These are phyloP conservation scores for Calyptommatus sinebrachiatus DNA, from an alignment of 2,113 vertebrate species.

Conservation along the genomic window DNA sequence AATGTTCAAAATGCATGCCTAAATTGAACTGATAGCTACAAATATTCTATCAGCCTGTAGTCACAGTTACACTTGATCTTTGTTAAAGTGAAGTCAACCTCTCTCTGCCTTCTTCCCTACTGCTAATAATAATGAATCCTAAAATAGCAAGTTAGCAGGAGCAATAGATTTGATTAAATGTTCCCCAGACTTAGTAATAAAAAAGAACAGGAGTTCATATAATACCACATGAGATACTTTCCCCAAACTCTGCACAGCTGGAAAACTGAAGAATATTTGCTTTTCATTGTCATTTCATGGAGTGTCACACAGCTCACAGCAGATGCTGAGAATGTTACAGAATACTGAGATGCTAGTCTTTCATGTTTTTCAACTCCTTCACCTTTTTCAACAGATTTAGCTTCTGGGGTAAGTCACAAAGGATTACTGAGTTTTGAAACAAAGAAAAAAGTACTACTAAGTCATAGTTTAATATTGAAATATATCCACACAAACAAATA, in stretches of 20 bases:
- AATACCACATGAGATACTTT: conserved; percentile 26
- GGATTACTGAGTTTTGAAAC: conserved; percentile 25
- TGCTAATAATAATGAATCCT: conserved; percentile 25
- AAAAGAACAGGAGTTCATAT: conserved; percentile 29
- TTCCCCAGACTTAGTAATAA: conserved; percentile 40
- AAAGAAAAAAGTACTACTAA: conserved; percentile 15
- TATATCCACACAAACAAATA: background rate
- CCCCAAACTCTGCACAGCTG: conserved; percentile 7
- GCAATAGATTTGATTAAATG: conserved; percentile 45
- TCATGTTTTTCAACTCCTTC: conserved; percentile 36
- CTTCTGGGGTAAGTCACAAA: conserved; percentile 21
- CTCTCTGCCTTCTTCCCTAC: conserved; percentile 38
- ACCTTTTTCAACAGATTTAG: conserved; percentile 15
- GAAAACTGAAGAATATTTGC: conserved; percentile 37
- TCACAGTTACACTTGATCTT: background rate
- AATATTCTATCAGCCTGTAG: background rate
- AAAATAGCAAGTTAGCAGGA: conserved; percentile 35
- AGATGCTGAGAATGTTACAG: conserved; percentile 27
- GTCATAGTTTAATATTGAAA: conserved; percentile 35
- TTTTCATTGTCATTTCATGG: conserved; percentile 43
- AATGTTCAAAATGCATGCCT: background rate
- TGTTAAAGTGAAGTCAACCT: background rate
- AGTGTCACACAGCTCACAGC: background rate
- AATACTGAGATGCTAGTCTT: conserved; percentile 34
- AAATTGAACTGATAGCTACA: background rate